These are phyloP conservation scores for Hemithea aestivaria DNA, from an alignment of 2,888 invertebrate genomes.

Conservation along the genomic window DNA sequence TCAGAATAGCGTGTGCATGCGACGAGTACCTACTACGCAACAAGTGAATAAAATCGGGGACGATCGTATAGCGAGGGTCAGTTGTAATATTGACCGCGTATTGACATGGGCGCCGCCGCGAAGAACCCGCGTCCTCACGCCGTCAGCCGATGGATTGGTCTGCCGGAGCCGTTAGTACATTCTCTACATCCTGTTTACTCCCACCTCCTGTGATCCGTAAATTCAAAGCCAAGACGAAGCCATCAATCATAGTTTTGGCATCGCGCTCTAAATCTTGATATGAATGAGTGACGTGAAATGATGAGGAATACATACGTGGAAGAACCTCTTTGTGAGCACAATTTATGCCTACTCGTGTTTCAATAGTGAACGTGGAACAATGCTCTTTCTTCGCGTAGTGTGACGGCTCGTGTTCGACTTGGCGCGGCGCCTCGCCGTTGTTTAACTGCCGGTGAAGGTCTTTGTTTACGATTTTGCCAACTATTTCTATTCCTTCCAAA, in stretches of 20 bases:
- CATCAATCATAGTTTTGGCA: constrained; percentile 18
- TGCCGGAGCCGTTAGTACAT: constrained; percentile 65
- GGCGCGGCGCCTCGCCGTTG: constrained; percentile 54
- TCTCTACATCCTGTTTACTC: constrained; percentile 6
- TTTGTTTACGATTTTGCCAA: constrained; percentile 51
- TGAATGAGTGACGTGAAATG: constrained; percentile 18
- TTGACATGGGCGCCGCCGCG: constrained; percentile 74
- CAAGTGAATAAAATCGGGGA: constrained; percentile 66
- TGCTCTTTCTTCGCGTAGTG: constrained; percentile 1
- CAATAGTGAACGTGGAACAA: constrained; percentile 1
- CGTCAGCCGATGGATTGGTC: constrained; percentile 72
- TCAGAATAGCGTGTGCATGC: constrained; percentile 58
- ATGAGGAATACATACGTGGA: constrained; percentile 5
- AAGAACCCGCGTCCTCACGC: constrained; percentile 73
- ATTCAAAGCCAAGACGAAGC: constrained; percentile 20
- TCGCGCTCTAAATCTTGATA: constrained; percentile 12
- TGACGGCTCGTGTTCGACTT: constrained; percentile 35
- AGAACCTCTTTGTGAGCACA: constrained; percentile 7
- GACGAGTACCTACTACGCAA: constrained; percentile 60
- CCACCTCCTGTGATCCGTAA: constrained; percentile 16
- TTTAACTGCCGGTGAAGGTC: constrained; percentile 47
- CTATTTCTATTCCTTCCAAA: constrained; percentile 48
- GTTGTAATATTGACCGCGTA: constrained; percentile 55
- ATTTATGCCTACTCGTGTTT: constrained; percentile 6
- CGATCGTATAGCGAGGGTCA: constrained; percentile 54